These are phyloP conservation scores for Tetramorium alpestre DNA, from an alignment of 1,140 invertebrate genomes.

Conservation along the genomic window DNA sequence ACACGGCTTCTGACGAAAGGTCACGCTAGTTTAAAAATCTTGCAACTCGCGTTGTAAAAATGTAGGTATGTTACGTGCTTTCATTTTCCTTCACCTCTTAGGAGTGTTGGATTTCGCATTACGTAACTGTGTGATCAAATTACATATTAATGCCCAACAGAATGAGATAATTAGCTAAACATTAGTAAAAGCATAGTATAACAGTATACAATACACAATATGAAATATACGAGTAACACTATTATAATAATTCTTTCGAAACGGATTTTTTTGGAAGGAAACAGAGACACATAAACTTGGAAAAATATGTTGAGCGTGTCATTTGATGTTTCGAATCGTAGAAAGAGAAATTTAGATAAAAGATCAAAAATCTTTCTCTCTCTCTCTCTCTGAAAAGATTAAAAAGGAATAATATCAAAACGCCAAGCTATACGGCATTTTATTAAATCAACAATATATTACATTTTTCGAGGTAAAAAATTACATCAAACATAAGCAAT, in stretches of 20 bases:
- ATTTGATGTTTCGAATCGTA: neutral
- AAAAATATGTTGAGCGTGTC: neutral
- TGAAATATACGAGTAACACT: neutral
- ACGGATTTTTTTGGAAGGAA: neutral
- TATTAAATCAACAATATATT: constrained; percentile 39
- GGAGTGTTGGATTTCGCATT: neutral
- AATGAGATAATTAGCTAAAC: neutral
- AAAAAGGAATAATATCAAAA: constrained; percentile 13
- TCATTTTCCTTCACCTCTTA: neutral
- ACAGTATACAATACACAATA: neutral
- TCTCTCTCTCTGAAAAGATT: neutral
- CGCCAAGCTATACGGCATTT: neutral
- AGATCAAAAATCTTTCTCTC: neutral
- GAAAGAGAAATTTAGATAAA: neutral
- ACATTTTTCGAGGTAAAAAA: constrained; percentile 24
- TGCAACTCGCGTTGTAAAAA: neutral
- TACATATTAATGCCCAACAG: neutral
- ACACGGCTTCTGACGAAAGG: constrained; percentile 19
- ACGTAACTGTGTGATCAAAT: neutral
- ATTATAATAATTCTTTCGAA: neutral
- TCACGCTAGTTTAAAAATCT: constrained; percentile 6
- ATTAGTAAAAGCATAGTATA: neutral
- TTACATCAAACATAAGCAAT: neutral
- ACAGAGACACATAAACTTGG: neutral
- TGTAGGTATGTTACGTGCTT: neutral